phyloP scores from a whole-genome alignment of 2,113 vertebrate species.

The Myxocyprinus asiaticus region DNA sequence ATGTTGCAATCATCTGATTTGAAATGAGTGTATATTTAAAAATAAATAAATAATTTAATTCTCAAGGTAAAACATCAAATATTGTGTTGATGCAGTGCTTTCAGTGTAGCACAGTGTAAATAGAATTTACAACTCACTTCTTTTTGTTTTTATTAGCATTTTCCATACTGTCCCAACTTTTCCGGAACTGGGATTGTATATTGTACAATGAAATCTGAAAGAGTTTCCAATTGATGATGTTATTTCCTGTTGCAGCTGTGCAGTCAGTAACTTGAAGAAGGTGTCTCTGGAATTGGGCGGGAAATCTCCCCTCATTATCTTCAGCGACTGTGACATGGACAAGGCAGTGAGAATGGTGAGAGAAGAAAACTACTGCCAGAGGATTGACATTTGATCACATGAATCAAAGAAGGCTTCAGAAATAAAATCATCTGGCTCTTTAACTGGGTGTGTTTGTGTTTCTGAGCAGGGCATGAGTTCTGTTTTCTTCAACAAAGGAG shows the following conservation, averaged over 20 bases:
- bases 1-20: too few species aligned
- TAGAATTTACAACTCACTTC: too few species aligned
- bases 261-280: slow-evolving; percentile 86
- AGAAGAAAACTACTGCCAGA: not conserved
- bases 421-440: too few species aligned
- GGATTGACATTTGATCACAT: not conserved
- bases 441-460: slow-evolving; percentile 67
- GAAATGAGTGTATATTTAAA: too few species aligned
- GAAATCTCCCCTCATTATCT: slow-evolving; percentile 89
- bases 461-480: slow-evolving; percentile 86
- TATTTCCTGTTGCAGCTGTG: slow-evolving; percentile 77
- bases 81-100: too few species aligned
- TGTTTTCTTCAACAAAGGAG: slow-evolving; percentile 90
- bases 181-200: too few species aligned
- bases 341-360: slow-evolving; percentile 86
- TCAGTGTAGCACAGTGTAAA: too few species aligned
- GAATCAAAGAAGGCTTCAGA: slow-evolving; percentile 61
- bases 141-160: too few species aligned
- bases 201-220: not conserved
- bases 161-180: too few species aligned
- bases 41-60: too few species aligned
- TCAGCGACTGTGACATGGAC: slow-evolving; percentile 85
- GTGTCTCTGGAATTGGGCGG: slow-evolving; percentile 89
- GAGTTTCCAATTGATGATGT: slow-evolving; percentile 22
- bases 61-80: too few species aligned